Base-by-base conservation (phyloP, 2,888 invertebrate species). In the Ceratothoa steindachneri region DNA sequence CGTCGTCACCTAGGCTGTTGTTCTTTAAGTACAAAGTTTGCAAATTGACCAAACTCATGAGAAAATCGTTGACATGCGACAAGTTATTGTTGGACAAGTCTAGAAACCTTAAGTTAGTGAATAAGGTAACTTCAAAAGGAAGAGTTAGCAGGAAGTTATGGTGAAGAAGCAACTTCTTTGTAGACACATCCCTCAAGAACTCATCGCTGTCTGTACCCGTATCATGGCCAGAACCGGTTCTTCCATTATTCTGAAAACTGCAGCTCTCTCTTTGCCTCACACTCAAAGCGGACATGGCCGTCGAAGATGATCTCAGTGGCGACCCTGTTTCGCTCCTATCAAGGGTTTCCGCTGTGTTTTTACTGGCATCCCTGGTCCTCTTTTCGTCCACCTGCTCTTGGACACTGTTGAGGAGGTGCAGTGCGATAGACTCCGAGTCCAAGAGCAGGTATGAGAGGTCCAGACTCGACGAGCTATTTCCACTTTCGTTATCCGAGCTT, bases 61-160 rank as follows among this genome's bases (percentile, higher is more conserved):
- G 87, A 76, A 92, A 89, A 81, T 93, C 91, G 12, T 95, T 93
- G 67, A 98, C 85, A 77, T 86, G 85, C 9, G 88, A 89, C 75
- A 97, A 85, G 68, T 90, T 89, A 84, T 96, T 97, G 82, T 91
- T 91, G 83, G 95, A 95, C 31, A 97, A 86, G 84, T 97, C 95
- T 82, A 97, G 85, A 74, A 90, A 88, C 83, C 90, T 90, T 79
- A 97, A 86, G 84, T 92, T 92, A 5, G 68, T 31, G 69, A 82
- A 80, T 53, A 69, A 67, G 12, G 71, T 52, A 28, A 79, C 66
- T 65, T 79, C 79, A 72, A 74, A 79, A n/a, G 79, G 79, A 19
- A 79, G 30, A 4, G 76, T 68, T 2, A 79, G 65, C 19, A 79
- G 27, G 66, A 76, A 69, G 41, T 79, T 79, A 68, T 79, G 73